Evolutionary conservation across 2,113 vertebrate genomes (phyloP), one percentile per base, ranked within the genome.

Genomic region (Xenopus laevis): DNA sequence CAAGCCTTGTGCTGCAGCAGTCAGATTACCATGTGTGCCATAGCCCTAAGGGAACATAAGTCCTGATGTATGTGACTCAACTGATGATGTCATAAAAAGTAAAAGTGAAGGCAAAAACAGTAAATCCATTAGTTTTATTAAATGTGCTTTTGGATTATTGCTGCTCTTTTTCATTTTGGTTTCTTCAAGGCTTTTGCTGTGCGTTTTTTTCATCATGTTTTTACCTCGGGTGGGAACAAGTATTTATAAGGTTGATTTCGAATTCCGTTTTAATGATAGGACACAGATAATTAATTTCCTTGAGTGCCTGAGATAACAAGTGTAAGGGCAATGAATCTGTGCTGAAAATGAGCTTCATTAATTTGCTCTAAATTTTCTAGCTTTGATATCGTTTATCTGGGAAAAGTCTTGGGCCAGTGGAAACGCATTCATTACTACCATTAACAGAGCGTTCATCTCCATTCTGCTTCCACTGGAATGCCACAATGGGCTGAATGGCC

Each of bases 261-360:
- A 83, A 82, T 84, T 83, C 66, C 53, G 86, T 82, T 81, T 83
- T 88, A 90, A 90, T 89, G 85, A 78, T 84, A 90, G 90, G 89
- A 84, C 83, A 84, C 81, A 79, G 77, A 85, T 89, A 85, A 91
- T 90, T 91, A 89, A 88, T 90, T 88, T 92, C 89, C 67, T 30
- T 18, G 90, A 86, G 85, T 88, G 84, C 82, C 33, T 84, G 83
- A 89, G 86, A 85, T 86, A 85, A 21, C 60, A 86, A 86, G 84
- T 87, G 85, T 88, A 86, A 84, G 83, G 84, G 86, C 67, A 72
- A 87, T 85, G 81, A 86, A 86, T 89, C 81, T 79, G 86, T 82
- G 83, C 84, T 87, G 86, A 90, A 88, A 90, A 91, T 89, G 86
- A 86, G 82, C 85, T 87, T 86, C 86, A 88, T 89, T 90, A 89